Evolutionary conservation across 2,888 invertebrate species (phyloP), one percentile per base, ranked within the genome.

Genomic region (Acanthopleura granulata): DNA sequence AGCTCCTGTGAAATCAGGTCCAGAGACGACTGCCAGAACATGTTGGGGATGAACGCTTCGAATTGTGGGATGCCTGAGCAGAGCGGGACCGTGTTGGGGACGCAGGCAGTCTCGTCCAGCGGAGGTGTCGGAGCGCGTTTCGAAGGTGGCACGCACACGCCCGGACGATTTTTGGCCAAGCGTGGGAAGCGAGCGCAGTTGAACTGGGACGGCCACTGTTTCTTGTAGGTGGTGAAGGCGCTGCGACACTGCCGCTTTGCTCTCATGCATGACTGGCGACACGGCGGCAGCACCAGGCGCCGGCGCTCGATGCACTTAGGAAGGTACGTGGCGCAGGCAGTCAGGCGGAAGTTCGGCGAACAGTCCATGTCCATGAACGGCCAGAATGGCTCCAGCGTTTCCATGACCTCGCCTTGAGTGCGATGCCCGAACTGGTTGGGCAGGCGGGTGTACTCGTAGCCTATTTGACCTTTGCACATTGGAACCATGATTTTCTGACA

Each of bases 281-380:
- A 87, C 4, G 87, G 86, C 11, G 80, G 69, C n/a, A 73, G 0
- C 70, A 71, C 70, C 49, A 71, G 12, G 74, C 75, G 22, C 18
- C 74, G 16, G 69, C 72, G 27, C 80, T 79, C 4, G 76, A 72
- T 74, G 75, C 86, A 87, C 73, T 82, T 81, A 12, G 87, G 87
- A 4, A 87, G 81, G 72, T 82, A 84, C 40, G 83, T 70, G 12
- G 83, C 79, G 74, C 87, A 87, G 12, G 81, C 82, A 18, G 83
- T 74, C 57, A 81, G 70, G 15, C 87, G 82, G 62, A 85, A 79
- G 77, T 86, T 85, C 6, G 74, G 74, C 9, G 86, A 85, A 73
- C 86, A 86, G 6, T 82, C 81, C 18, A 77, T 79, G 76, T 87
- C 87, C 81, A 87, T 85, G 75, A 80, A 80, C 0, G 82, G 77